Base-by-base conservation (phyloP, 2,888 invertebrate genomes). In the Beris chalybata region DNA sequence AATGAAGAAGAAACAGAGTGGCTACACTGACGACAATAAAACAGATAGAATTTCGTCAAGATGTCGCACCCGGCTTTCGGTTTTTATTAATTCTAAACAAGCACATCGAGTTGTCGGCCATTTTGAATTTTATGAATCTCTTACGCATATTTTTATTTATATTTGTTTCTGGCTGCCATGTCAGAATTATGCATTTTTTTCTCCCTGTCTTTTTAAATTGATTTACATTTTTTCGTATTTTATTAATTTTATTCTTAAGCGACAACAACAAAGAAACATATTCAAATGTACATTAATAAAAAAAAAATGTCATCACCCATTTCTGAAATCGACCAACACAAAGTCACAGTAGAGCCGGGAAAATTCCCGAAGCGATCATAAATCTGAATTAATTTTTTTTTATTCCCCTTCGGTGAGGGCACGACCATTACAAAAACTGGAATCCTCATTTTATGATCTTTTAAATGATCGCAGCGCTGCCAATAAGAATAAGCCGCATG, bases 371-470 rank as follows among this genome's bases (percentile, higher is more conserved):
- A 64, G 44, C 44, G 58, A 58, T 67, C 67, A 65, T 67, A 67
- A 67, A 67, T 67, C 55, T 47, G 67, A 59, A 67, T 67, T 67
- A 67, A 67, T 67, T 57, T 43, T 30, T 54, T 67, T 57, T 43
- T 30, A 43, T 56, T 31, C 56, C 52, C 65, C 44, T 43, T 31
- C 30, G 7, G 48, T 31, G 58, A 52, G 29, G 48, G 50, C 61
- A 38, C 5, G 38, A 38, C 38, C 38, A 38, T 38, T 7, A 38
- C 5, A 38, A 38, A 38, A 38, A 38, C 38, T 38, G 7, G 38
- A 38, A 38, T 38, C 38, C 38, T 38, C 38, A 38, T 38, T 38
- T 38, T 38, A 38, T 9, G 7, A 38, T 38, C 38, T 38, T 58
- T 31, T 30, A 47, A 58, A n/a, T 45, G 45, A 58, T 47, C 58